phyloP scores from a whole-genome alignment of 2,113 vertebrate genomes.

The Sakesphorus luctuosus region DNA sequence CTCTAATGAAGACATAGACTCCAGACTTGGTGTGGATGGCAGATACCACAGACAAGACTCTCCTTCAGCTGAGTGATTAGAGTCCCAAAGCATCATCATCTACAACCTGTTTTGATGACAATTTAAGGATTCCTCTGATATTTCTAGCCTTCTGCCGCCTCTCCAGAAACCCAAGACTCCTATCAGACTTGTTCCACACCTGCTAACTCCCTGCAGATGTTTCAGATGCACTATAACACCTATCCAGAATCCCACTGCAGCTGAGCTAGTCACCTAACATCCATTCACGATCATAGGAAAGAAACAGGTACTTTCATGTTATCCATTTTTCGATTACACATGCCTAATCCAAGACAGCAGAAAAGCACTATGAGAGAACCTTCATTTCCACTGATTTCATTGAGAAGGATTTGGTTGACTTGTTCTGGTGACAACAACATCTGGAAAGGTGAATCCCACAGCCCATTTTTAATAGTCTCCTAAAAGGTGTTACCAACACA shows the following conservation, averaged over 20 bases:
- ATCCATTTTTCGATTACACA: background rate
- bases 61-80: background rate
- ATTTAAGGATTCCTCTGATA: background rate
- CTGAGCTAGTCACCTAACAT: background rate
- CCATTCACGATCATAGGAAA: background rate
- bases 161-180: background rate
- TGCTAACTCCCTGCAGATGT: rapidly evolving
- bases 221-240: background rate
- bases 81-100: background rate
- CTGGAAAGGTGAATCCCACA: background rate
- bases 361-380: background rate
- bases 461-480: background rate
- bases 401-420: background rate
- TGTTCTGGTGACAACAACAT: background rate
- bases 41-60: background rate
- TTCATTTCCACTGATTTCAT: background rate
- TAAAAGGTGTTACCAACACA: background rate
- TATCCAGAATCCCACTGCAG: background rate
- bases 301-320: background rate
- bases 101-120: background rate
- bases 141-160: background rate
- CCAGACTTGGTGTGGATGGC: background rate
- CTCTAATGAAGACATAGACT: background rate
- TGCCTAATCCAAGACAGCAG: background rate
- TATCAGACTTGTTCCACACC: background rate